Base-by-base conservation (phyloP, 2,113 vertebrate genomes). In the Eurystomus gularis region DNA sequence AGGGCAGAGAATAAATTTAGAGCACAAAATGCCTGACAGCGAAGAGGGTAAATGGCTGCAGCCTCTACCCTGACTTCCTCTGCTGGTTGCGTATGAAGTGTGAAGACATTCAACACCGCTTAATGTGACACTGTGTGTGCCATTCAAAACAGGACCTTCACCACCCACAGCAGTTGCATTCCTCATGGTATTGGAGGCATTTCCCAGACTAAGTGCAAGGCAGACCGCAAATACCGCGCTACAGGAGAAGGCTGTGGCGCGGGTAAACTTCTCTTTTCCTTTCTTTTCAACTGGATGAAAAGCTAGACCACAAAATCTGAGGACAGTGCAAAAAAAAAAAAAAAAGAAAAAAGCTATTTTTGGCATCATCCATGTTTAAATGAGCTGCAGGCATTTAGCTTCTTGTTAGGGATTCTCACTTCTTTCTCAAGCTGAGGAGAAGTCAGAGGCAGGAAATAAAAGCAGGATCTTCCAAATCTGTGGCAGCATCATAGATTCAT, bases 161-260 rank as follows among this genome's bases (percentile, higher is more conserved):
- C 88, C 88, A 88, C 96, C 96, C 90, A 61, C 90, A 8, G 96
- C 96, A 60, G 51, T 33, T 28, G 42, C 89, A 91, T 91, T 94
- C 92, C 96, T 90, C 79, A 29, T 72, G 92, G 89, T 40, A 80
- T 25, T 44, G 79, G 71, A 90, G 86, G 69, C 40, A 95, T 94
- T 97, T 92, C 93, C 93, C 96, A 85, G 42, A 20, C 83, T 77
- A 71, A 95, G 94, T 75, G 78, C 40, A 71, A 72, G 82, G 62
- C 39, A 88, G 86, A 90, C 91, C 75, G 17, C 93, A 95, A 94
- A 91, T 26, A 66, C 72, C 55, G 2, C 0, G 11, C 88, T 66
- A 17, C 55, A 88, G 88, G 73, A 92, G 40, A 49, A 79, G 88
- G 77, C 60, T 90, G 78, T n/a, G 93, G 80, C 76, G 46, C 20